Conservation (phyloP, 2,797 vertebrate genomes). For the Notolepis coatsorum region DNA sequence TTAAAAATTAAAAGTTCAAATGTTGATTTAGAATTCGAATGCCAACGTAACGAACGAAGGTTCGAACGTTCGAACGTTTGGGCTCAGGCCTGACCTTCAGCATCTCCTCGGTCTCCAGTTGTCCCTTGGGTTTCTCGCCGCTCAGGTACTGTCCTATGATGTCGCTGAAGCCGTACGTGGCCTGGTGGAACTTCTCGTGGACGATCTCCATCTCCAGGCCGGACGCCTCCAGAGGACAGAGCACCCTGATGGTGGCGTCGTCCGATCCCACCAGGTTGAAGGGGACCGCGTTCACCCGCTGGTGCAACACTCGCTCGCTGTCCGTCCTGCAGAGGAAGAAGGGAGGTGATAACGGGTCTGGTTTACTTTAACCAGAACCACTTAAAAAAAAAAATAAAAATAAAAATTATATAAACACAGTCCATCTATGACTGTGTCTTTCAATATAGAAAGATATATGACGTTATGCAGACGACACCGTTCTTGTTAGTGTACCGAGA, state of each 20-base stretch:
- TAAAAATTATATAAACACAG: too few relatives aligned
- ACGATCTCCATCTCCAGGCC: constrained; percentile 83
- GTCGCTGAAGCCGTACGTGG: constrained; percentile 78
- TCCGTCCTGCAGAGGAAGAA: constrained; percentile 78
- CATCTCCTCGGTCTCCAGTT: constrained; percentile 91
- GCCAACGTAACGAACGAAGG: too few relatives aligned
- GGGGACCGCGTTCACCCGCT: constrained; percentile 82
- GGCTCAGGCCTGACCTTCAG: constrained; percentile 69
- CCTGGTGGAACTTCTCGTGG: constrained; percentile 89
- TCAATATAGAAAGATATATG: too few relatives aligned
- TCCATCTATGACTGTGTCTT: too few relatives aligned
- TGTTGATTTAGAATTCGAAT: too few relatives aligned
- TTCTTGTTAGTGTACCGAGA: too few relatives aligned
- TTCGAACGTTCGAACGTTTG: too few relatives aligned
- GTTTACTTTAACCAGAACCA: too few relatives aligned
- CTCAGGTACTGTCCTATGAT: constrained; percentile 87
- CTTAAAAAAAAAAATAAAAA: too few relatives aligned
- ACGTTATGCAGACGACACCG: too few relatives aligned
- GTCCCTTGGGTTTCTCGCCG: constrained; percentile 90
- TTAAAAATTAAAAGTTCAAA: too few relatives aligned
- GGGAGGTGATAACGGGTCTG: background rate
- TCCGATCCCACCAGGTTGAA: constrained; percentile 79
- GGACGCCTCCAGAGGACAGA: constrained; percentile 81
- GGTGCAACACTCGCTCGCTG: constrained; percentile 82
- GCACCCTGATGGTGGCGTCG: constrained; percentile 75